phyloP scores from a whole-genome alignment of 1,140 invertebrate genomes.

The Meloidogyne chitwoodi region DNA sequence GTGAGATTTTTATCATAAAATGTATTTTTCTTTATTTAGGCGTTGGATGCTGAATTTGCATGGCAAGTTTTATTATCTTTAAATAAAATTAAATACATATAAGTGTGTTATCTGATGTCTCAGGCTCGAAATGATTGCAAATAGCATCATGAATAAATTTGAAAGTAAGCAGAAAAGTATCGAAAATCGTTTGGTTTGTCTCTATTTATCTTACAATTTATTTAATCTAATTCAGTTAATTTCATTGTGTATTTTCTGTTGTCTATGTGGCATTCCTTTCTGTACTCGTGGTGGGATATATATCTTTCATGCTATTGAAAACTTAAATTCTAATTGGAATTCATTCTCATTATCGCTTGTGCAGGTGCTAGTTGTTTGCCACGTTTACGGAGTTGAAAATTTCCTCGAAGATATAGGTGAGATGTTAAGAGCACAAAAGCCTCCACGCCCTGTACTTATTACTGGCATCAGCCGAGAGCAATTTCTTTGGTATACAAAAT shows the following conservation, averaged over 20 bases:
- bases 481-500: neutral
- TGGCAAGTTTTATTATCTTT: slow-evolving; percentile 34
- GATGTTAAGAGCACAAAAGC: slow-evolving; percentile 38
- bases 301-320: slow-evolving; percentile 57
- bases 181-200: slow-evolving; percentile 40
- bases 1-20: slow-evolving; percentile 5
- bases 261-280: slow-evolving; percentile 47
- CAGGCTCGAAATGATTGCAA: slow-evolving; percentile 57
- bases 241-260: slow-evolving; percentile 45
- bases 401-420: slow-evolving; percentile 53
- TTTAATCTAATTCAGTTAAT: neutral
- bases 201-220: slow-evolving; percentile 2
- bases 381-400: slow-evolving; percentile 53
- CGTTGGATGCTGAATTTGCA: slow-evolving; percentile 54
- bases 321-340: slow-evolving; percentile 58
- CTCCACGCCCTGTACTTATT: neutral
- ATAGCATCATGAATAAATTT: slow-evolving; percentile 54
- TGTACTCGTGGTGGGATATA: slow-evolving; percentile 56
- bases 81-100: neutral
- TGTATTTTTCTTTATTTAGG: neutral
- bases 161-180: slow-evolving; percentile 34
- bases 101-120: slow-evolving; percentile 2
- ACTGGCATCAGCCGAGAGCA: neutral
- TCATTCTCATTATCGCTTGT: slow-evolving; percentile 50
- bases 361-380: slow-evolving; percentile 50